Base-by-base conservation (phyloP, 2,797 vertebrate species). In the Aplochiton taeniatus region DNA sequence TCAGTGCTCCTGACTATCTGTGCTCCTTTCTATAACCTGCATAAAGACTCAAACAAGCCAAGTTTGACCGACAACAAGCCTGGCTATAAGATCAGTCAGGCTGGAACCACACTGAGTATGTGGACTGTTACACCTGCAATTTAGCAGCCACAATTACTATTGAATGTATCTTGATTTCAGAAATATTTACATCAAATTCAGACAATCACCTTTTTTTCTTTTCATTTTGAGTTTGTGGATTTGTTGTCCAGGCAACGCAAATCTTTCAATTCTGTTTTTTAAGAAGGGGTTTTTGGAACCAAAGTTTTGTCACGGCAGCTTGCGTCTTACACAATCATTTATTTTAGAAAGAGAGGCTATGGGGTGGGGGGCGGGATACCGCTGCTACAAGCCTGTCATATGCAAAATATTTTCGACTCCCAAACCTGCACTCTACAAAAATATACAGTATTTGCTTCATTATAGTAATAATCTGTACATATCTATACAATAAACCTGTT, bases 301-400 rank as follows among this genome's bases (percentile, higher is more conserved):
- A 92, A 93, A 93, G 86, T 76, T 85, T 74, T 51, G 75, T 77
- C 81, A 74, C 61, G 85, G 88, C 89, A 93, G 88, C 89, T 92
- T 87, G 89, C 87, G 85, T 90, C 84, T 68, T 64, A 87, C 76
- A 89, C 90, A 93, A 93, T 93, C 91, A 84, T 65, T 69, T 72
- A 79, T 72, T 74, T 80, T 74, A 85, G 72, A 61, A 77, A 71
- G 58, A 58, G 45, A 44, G 11, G 16, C 63, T 86, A n/a, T n/a
- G n/a, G n/a, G n/a, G n/a, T n/a, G n/a, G n/a, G n/a, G n/a, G n/a
- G n/a, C n/a, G n/a, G n/a, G n/a, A n/a, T n/a, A n/a, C n/a, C n/a
- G 81, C 78, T 88, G 85, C 84, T 87, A 80, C 77, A 75, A 72
- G 83, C 56, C 70, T 70, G 74, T 88, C 70, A 72, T 80, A 89